Conservation (phyloP, 1,140 invertebrate genomes). For the Bombus cullumanus region DNA sequence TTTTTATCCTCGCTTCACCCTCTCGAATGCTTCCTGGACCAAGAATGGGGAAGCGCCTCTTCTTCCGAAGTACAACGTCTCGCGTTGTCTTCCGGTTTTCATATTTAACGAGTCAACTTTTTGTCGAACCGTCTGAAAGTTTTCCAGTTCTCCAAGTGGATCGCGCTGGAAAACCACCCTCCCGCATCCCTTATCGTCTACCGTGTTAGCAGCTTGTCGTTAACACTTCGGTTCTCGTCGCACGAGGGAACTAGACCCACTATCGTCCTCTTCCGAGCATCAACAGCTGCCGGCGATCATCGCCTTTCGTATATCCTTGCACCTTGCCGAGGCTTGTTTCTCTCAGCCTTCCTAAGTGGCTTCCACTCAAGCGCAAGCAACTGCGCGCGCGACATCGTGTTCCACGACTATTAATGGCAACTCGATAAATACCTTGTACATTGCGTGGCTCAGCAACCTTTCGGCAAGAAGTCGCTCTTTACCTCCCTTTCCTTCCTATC, state of each 20-base stretch:
- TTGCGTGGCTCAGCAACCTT: slow-evolving; percentile 19
- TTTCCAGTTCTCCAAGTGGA: slow-evolving; percentile 43
- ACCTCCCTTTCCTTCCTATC: background rate
- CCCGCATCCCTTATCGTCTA: slow-evolving; percentile 7
- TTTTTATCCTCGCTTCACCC: no score
- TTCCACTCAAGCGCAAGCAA: slow-evolving; percentile 7
- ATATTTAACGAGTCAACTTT: slow-evolving; percentile 53
- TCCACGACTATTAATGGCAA: slow-evolving; percentile 26
- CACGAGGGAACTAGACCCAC: slow-evolving; percentile 2
- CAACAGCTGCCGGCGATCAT: slow-evolving; percentile 65
- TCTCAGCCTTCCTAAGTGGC: slow-evolving; percentile 44
- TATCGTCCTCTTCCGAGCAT: background rate
- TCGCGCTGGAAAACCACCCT: background rate
- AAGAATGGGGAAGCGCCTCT: slow-evolving; percentile 18
- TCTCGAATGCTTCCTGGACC: background rate
- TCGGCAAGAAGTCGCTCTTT: background rate
- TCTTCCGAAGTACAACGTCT: background rate
- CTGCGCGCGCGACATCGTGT: background rate
- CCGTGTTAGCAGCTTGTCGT: slow-evolving; percentile 41
- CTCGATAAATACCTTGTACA: slow-evolving; percentile 22
- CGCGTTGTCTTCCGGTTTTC: slow-evolving; percentile 42
- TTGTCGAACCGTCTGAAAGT: slow-evolving; percentile 54
- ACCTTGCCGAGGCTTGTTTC: slow-evolving; percentile 46
- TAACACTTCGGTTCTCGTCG: slow-evolving; percentile 38
- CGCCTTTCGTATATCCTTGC: slow-evolving; percentile 50